Conservation (phyloP, 2,113 vertebrate genomes). For the Trichechus manatus region DNA sequence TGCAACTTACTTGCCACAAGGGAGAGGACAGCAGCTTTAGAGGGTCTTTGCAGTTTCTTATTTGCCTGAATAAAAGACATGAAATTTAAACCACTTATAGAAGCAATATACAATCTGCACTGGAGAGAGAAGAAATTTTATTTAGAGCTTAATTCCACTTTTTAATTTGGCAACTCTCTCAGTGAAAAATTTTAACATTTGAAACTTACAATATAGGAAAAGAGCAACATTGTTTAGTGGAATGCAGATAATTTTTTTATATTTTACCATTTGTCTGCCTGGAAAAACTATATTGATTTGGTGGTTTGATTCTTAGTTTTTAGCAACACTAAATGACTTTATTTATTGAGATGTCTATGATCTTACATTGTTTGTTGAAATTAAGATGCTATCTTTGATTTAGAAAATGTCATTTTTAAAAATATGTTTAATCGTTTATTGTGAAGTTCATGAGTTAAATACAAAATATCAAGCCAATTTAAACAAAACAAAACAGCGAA, state of each 20-base stretch:
- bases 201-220: background rate
- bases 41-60: slow-evolving; percentile 39
- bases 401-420: background rate
- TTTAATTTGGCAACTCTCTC: slow-evolving; percentile 35
- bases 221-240: background rate
- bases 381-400: background rate
- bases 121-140: background rate
- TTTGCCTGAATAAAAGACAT: slow-evolving; percentile 49
- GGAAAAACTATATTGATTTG: background rate
- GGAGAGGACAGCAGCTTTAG: slow-evolving; percentile 52
- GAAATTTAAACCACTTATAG: slow-evolving; percentile 58
- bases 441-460: background rate
- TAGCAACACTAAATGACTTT: background rate
- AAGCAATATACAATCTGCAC: slow-evolving; percentile 29
- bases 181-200: slow-evolving; percentile 38
- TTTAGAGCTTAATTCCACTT: slow-evolving; percentile 32
- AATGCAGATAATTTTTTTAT: background rate
- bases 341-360: background rate
- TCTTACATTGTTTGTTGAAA: background rate
- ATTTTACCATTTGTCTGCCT: slow-evolving; percentile 23
- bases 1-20: background rate
- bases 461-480: background rate
- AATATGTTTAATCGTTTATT: background rate
- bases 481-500: background rate
- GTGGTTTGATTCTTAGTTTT: background rate